Evolutionary conservation across 2,888 invertebrate genomes (phyloP), one percentile per base, ranked within the genome.

Genomic region (Scrobipalpa atriplicella): DNA sequence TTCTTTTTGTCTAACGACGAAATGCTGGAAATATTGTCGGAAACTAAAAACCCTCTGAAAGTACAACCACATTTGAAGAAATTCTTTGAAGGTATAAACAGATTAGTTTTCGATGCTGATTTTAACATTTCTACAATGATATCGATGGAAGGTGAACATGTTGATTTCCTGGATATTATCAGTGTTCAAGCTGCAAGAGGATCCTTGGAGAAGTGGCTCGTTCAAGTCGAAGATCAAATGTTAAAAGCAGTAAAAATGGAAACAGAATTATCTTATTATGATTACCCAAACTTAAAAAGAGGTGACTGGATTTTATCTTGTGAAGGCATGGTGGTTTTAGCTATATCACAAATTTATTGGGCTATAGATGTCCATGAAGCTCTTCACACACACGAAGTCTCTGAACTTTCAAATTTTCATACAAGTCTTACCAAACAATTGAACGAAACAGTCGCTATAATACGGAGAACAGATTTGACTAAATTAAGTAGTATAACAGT

Each of bases 1-100:
- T 98, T 98, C 93, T 98, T 98, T 81, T 91, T 98, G 68, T 98
- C 98, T 7, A 98, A 98, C 82, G 97, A 97, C 78, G 98, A 98
- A 87, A 95, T 98, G 94, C 90, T 98, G 74, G 97, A 98, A 87
- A 97, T 98, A 75, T 92, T 98, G 69, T 97, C 97, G 0, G 97
- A 98, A 93, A 97, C 97, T 1, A 97, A 97, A 88, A 96, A 97
- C 81, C 97, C 97, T 0, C 85, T 95, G 7, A 93, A 96, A 75
- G 97, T 97, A 1, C 97, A 97, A 84, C 97, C 97, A 0, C 97
- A 97, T 90, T 88, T 98, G 66, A 96, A 96, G 81, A 97, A 97
- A 89, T 97, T 97, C 85, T 98, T 98, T 83, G 97, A 97, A 89
- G 97, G 96, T 62, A 97, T 98, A 66, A 94, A 95, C 69, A 95